phyloP scores from a whole-genome alignment of 2,888 invertebrate species.

The Tetragonisca angustula region DNA sequence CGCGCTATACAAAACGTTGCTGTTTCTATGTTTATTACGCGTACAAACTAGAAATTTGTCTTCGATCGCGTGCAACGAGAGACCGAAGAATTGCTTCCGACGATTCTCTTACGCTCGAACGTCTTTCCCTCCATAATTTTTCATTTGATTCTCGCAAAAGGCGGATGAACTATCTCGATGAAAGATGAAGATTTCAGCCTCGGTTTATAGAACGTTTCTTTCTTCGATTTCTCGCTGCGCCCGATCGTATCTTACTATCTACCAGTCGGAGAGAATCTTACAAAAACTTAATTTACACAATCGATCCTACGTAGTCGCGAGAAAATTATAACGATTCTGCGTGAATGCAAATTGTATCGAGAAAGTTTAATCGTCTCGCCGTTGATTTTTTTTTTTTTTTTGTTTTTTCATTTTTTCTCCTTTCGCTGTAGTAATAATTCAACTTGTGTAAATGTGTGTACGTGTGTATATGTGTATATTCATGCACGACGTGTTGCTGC shows the following conservation, averaged over 20 bases:
- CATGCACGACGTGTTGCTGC: not conserved
- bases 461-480: not conserved
- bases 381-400: not conserved
- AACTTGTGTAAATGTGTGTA: not conserved
- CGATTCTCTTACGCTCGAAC: too few species aligned
- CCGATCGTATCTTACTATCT: slow-evolving; percentile 15
- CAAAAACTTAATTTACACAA: slow-evolving; percentile 34
- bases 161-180: not conserved
- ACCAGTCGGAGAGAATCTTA: slow-evolving; percentile 35
- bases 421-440: not conserved
- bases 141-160: too few species aligned
- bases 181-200: not conserved
- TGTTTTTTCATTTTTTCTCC: too few species aligned
- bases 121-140: not conserved
- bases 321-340: not conserved
- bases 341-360: slow-evolving; percentile 5
- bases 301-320: slow-evolving; percentile 5
- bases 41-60: slow-evolving; percentile 14
- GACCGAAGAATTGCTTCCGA: not conserved
- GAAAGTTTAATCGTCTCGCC: slow-evolving; percentile 55
- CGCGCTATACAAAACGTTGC: slow-evolving; percentile 15
- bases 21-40: slow-evolving; percentile 4
- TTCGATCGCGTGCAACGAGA: not conserved
- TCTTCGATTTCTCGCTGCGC: slow-evolving; percentile 9
- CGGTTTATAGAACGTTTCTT: not conserved